Conservation (phyloP, 2,888 invertebrate genomes). For the Charanyca ferruginea region DNA sequence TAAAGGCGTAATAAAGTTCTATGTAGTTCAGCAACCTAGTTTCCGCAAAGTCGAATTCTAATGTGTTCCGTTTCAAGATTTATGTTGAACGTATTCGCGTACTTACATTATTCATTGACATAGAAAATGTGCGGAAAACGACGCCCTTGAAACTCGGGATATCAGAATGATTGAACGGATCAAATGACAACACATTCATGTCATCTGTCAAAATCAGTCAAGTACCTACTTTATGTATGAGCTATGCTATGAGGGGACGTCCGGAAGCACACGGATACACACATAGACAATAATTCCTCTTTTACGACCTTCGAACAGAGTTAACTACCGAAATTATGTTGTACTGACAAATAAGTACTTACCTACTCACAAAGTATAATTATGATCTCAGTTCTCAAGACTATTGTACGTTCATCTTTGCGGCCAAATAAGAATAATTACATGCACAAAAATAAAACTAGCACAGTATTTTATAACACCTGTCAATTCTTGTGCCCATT, state of each 20-base stretch:
- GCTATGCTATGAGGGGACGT: constrained; percentile 47
- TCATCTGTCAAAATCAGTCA: constrained; percentile 49
- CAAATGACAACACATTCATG: constrained; percentile 27
- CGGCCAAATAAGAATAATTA: constrained; percentile 1
- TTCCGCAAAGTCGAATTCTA: background rate
- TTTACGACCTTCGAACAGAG: constrained; percentile 21
- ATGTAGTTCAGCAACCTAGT: constrained; percentile 3
- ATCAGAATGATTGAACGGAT: constrained; percentile 49
- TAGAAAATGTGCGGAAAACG: constrained; percentile 8
- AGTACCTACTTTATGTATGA: constrained; percentile 34
- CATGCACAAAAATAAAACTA: constrained; percentile 9
- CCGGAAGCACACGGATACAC: constrained; percentile 35
- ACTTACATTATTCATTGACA: background rate
- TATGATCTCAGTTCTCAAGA: constrained; percentile 11
- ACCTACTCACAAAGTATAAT: no score
- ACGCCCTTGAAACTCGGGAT: constrained; percentile 33
- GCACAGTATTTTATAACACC: constrained; percentile 19
- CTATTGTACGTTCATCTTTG: background rate
- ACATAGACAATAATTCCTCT: constrained; percentile 25
- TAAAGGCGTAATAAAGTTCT: background rate
- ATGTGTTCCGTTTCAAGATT: background rate
- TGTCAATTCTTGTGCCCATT: constrained; percentile 9
- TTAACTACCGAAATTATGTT: constrained; percentile 35
- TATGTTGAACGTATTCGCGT: background rate
- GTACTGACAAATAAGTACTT: constrained; percentile 7